phyloP scores from a whole-genome alignment of 2,888 invertebrate genomes.

The Caenorhabditis zanzibari region DNA sequence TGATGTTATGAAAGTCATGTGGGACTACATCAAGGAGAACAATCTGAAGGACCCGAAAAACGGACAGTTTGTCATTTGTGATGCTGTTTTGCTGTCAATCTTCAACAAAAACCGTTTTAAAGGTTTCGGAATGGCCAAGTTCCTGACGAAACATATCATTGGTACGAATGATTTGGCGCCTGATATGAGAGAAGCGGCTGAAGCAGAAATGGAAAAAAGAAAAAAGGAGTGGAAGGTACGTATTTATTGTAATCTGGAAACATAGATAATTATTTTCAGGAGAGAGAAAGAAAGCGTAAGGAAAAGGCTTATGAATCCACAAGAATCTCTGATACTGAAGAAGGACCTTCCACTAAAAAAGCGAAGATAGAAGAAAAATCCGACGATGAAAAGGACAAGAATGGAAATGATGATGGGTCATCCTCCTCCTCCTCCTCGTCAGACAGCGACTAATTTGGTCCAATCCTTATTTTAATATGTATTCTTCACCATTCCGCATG shows the following conservation, averaged over 20 bases:
- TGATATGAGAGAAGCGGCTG: constrained; percentile 62
- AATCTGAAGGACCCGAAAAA: constrained; percentile 78
- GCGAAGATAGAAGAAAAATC: constrained; percentile 12
- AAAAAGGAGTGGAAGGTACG: constrained; percentile 59
- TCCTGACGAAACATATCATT: constrained; percentile 73
- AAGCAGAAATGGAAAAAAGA: constrained; percentile 58
- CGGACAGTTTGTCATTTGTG: constrained; percentile 64
- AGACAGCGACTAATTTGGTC: constrained; percentile 25
- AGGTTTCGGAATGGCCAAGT: constrained; percentile 74
- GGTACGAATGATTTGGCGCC: constrained; percentile 59
- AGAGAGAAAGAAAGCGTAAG: constrained; percentile 84
- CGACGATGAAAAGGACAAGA: constrained; percentile 18
- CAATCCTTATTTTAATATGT: neutral
- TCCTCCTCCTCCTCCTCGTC: constrained; percentile 30
- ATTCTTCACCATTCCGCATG: constrained; percentile 20
- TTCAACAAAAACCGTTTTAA: constrained; percentile 67
- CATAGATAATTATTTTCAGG: constrained; percentile 20
- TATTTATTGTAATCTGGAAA: too few relatives aligned
- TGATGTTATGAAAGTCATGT: constrained; percentile 77
- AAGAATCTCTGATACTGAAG: constrained; percentile 30
- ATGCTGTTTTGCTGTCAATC: constrained; percentile 50
- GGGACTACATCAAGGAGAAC: constrained; percentile 77
- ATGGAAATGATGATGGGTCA: constrained; percentile 1
- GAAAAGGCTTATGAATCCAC: neutral
- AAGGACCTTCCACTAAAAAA: constrained; percentile 27